Conservation (phyloP, 2,888 invertebrate species). For the Argyra leucocephala region DNA sequence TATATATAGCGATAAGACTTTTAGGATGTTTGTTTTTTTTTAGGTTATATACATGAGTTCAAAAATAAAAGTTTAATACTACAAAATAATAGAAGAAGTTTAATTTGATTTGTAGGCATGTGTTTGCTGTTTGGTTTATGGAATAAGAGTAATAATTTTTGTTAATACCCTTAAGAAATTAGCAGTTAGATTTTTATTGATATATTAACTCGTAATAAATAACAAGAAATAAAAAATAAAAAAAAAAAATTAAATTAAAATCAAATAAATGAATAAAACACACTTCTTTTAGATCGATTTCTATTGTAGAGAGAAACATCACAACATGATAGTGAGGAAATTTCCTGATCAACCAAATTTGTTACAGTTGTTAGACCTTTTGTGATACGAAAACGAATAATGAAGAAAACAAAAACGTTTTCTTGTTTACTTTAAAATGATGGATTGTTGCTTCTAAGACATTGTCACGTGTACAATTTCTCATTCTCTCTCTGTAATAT, state of each 20-base stretch:
- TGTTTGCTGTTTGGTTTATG: neutral
- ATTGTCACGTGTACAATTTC: neutral
- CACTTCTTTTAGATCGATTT: too few relatives aligned
- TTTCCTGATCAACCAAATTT: too few relatives aligned
- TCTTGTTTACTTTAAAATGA: neutral
- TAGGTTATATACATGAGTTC: too few relatives aligned
- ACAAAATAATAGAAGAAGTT: too few relatives aligned
- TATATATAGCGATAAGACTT: too few relatives aligned
- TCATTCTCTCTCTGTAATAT: too few relatives aligned
- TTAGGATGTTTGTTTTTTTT: too few relatives aligned
- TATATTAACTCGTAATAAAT: neutral
- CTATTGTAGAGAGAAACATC: too few relatives aligned
- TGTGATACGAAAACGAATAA: neutral
- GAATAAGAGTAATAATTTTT: neutral
- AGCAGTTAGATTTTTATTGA: neutral
- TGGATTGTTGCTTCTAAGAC: neutral
- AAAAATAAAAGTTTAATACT: too few relatives aligned
- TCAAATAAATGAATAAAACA: neutral
- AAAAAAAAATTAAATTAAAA: neutral
- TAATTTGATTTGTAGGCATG: too few relatives aligned
- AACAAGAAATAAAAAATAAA: neutral
- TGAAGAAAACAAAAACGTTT: neutral
- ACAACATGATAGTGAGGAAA: too few relatives aligned
- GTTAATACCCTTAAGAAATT: neutral
- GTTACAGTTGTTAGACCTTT: too few relatives aligned